Evolutionary conservation across 30 jellyfish, hydroid and myxozoan species (phyloP).

Genomic region (Calvadosia cruxmelitensis): DNA sequence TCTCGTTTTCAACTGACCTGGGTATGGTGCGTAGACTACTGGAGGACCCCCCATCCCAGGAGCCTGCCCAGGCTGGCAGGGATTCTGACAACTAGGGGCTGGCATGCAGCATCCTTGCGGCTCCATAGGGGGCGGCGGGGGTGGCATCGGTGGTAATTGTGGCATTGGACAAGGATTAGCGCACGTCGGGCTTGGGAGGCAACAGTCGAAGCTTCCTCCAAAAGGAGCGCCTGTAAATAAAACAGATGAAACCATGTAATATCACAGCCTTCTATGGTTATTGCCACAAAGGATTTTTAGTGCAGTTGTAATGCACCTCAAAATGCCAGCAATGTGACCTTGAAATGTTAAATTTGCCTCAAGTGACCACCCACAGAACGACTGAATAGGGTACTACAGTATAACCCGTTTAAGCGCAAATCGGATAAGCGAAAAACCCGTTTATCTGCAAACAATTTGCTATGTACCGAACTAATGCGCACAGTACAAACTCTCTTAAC

Average conservation of each 20-base stretch:
- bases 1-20: slow-evolving; percentile 33
- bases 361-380: background rate
- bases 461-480: too few relatives aligned
- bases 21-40: slow-evolving; percentile 65
- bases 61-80: slow-evolving; percentile 72
- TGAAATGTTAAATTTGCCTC: background rate
- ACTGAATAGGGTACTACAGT: too few relatives aligned
- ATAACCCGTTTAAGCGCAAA: too few relatives aligned
- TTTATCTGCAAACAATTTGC: too few relatives aligned
- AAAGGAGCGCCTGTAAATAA: background rate
- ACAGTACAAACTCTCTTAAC: too few relatives aligned
- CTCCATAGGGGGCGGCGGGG: slow-evolving; percentile 1
- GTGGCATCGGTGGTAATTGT: slow-evolving; percentile 64
- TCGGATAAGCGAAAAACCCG: too few relatives aligned
- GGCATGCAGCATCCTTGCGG: slow-evolving; percentile 64
- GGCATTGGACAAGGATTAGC: slow-evolving; percentile 75
- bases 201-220: slow-evolving; percentile 11
- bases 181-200: slow-evolving; percentile 85
- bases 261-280: background rate
- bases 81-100: slow-evolving; percentile 77
- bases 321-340: too few relatives aligned
- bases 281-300: too few relatives aligned
- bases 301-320: too few relatives aligned
- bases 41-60: slow-evolving; percentile 11
- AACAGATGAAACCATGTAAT: too few relatives aligned